Conservation (phyloP, 2,797 vertebrate species). For the Gobionotothen gibberifrons region DNA sequence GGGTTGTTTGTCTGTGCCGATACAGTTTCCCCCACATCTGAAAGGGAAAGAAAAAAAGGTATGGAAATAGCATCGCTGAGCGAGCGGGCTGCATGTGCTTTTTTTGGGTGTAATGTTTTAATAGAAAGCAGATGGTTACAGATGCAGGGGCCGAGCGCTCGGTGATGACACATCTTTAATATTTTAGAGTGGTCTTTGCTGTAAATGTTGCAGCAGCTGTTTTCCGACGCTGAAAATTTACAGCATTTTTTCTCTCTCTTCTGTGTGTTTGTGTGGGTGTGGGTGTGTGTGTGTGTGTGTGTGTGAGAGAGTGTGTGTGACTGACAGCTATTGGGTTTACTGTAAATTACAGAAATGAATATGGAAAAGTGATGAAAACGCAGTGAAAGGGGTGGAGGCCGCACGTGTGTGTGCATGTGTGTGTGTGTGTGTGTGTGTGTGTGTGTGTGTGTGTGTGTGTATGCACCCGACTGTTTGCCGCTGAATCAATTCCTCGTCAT, state of each 20-base stretch:
- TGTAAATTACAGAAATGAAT: conserved; percentile 88
- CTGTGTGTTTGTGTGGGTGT: conserved; percentile 10
- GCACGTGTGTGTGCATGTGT: conserved; percentile 21
- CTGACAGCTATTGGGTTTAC: conserved; percentile 88
- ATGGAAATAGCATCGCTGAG: conserved; percentile 70
- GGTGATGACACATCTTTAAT: conserved; percentile 87
- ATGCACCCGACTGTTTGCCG: conserved; percentile 65
- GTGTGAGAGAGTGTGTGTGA: conserved; percentile 59
- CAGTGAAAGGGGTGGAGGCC: conserved; percentile 36
- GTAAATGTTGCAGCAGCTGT: conserved; percentile 88
- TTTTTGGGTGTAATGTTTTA: conserved; percentile 82
- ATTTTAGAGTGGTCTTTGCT: conserved; percentile 88
- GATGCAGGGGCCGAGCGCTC: conserved; percentile 77
- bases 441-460: conserved; percentile 11
- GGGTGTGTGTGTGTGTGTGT: too few relatives aligned
- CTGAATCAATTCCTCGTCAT: conserved; percentile 76
- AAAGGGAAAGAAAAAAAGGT: conserved; percentile 16
- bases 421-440: conserved; percentile 13
- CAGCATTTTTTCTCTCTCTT: conserved; percentile 51
- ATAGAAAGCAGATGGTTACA: conserved; percentile 87
- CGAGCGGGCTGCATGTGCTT: conserved; percentile 50
- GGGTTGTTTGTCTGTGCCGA: conserved; percentile 66
- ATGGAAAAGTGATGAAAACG: conserved; percentile 83
- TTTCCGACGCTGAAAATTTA: conserved; percentile 84
- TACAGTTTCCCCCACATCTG: conserved; percentile 66